Percentiles rank a stretch among this genome's conserved stretches.
Conservation (phyloP, 2,113 vertebrate genomes). For the Lophura nycthemera region DNA sequence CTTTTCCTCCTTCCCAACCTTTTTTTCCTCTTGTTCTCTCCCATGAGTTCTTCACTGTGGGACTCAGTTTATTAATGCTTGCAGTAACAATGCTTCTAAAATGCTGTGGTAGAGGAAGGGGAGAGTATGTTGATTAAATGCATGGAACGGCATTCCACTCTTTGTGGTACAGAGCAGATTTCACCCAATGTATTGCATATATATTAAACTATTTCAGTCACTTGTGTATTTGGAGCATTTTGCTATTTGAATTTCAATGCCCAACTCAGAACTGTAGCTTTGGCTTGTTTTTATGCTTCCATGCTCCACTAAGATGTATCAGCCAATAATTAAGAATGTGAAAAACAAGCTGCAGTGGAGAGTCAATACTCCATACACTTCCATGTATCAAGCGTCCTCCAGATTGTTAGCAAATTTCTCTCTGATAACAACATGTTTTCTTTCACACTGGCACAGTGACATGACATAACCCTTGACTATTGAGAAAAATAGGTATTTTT, state of each 20-base stretch:
- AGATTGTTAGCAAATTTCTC: conserved; percentile 48
- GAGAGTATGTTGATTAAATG: background rate
- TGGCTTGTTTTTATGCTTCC: background rate
- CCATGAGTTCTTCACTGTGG: background rate
- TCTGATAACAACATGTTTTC: conserved; percentile 51
- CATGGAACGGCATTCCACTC: background rate
- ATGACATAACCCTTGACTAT: conserved; percentile 43
- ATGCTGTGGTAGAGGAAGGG: background rate
- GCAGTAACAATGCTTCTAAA: background rate
- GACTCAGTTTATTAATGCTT: background rate
- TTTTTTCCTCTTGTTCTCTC: background rate
- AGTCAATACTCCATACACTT: conserved; percentile 5
- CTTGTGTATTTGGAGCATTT: background rate
- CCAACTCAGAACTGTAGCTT: background rate
- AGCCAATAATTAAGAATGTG: conserved; percentile 16
- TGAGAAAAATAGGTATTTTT: conserved; percentile 36
- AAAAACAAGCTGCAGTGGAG: background rate
- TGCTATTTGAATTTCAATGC: background rate
- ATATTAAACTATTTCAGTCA: background rate
- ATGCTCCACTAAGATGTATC: background rate
- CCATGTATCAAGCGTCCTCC: background rate
- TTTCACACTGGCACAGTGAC: background rate
- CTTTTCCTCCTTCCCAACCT: background rate
- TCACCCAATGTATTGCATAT: background rate
- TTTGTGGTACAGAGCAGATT: background rate